These are phyloP conservation scores for Ranitomeya variabilis DNA, from an alignment of 2,113 vertebrate species.

Conservation along the genomic window DNA sequence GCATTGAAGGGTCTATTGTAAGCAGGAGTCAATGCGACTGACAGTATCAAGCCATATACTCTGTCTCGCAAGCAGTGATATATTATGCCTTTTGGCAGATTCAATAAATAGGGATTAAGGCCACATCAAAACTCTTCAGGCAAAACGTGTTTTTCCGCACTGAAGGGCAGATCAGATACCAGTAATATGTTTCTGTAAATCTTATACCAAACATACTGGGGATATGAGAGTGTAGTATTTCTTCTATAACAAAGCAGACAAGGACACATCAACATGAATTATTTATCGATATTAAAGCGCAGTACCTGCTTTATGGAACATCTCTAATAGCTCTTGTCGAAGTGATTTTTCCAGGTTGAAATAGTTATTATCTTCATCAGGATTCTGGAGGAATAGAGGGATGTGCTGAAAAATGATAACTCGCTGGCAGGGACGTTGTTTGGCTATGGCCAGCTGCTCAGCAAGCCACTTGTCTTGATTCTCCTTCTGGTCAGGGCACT, in stretches of 20 bases:
- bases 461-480: slow-evolving; percentile 89
- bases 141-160: slow-evolving; percentile 34
- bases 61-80: slow-evolving; percentile 21
- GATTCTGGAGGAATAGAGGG: slow-evolving; percentile 81
- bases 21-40: neutral
- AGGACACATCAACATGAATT: slow-evolving; percentile 9
- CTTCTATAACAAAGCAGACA: slow-evolving; percentile 12
- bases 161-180: slow-evolving; percentile 33
- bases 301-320: slow-evolving; percentile 85
- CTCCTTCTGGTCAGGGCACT: slow-evolving; percentile 78
- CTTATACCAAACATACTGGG: slow-evolving; percentile 15
- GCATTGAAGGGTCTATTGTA: neutral
- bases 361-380: slow-evolving; percentile 86
- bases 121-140: slow-evolving; percentile 47
- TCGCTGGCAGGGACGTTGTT: slow-evolving; percentile 72
- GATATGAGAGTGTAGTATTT: slow-evolving; percentile 7
- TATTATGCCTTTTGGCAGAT: slow-evolving; percentile 44
- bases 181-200: slow-evolving; percentile 49
- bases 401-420: slow-evolving; percentile 93
- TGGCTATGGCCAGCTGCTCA: slow-evolving; percentile 75
- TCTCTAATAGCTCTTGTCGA: slow-evolving; percentile 80
- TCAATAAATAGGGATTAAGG: slow-evolving; percentile 41
- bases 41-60: neutral
- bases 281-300: slow-evolving; percentile 41
- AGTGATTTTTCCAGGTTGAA: slow-evolving; percentile 84